phyloP scores from a whole-genome alignment of 1,140 invertebrate genomes.

The Triops longicaudatus region DNA sequence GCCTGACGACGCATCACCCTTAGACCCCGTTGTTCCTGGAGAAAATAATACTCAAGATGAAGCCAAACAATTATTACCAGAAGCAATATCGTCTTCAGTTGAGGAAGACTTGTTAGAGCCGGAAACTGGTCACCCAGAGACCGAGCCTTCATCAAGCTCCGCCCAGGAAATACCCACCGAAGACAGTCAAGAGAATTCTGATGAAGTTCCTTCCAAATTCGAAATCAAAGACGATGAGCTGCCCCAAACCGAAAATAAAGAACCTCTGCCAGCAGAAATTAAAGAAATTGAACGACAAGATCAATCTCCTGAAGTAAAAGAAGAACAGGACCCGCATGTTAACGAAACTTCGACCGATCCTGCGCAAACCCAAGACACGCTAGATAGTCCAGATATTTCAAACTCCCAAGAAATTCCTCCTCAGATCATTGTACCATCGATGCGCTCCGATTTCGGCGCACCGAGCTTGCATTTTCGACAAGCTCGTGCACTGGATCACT shows the following conservation, averaged over 20 bases:
- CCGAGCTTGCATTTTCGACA: not conserved
- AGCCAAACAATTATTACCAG: too few species aligned
- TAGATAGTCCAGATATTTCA: not conserved
- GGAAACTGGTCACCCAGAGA: not conserved
- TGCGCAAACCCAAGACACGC: not conserved
- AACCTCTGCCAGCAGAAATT: not conserved
- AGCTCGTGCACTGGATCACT: not conserved
- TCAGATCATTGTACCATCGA: not conserved
- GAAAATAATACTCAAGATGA: not conserved
- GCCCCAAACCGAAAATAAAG: not conserved
- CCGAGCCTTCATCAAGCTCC: not conserved
- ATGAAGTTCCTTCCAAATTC: not conserved
- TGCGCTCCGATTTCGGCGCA: not conserved
- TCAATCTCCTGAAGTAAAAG: not conserved
- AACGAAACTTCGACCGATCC: not conserved
- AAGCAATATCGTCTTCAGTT: not conserved
- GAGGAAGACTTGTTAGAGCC: not conserved
- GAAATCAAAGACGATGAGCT: not conserved
- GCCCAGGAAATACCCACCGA: not conserved
- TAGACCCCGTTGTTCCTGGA: not conserved
- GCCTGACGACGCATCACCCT: not conserved
- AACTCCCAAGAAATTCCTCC: not conserved
- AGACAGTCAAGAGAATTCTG: not conserved
- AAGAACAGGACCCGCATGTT: not conserved
- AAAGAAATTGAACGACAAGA: not conserved